Conservation (phyloP, 1,140 invertebrate genomes). For the Ridgeia piscesae region DNA sequence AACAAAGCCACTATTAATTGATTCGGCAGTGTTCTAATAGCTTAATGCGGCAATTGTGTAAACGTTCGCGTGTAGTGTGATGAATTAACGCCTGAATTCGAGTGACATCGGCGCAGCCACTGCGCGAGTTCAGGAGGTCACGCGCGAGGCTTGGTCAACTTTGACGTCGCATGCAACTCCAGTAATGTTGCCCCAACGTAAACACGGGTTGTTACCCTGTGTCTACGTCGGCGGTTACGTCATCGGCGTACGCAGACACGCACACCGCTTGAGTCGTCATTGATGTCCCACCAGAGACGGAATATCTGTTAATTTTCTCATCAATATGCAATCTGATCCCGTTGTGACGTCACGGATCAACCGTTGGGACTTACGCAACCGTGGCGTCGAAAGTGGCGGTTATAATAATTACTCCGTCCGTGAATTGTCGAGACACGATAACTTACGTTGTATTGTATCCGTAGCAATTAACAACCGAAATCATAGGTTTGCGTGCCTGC, state of each 20-base stretch:
- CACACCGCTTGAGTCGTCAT: not conserved
- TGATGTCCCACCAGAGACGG: not conserved
- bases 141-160: not conserved
- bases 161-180: not conserved
- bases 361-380: not conserved
- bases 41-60: not conserved
- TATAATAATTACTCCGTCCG: not conserved
- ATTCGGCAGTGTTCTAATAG: not conserved
- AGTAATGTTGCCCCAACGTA: not conserved
- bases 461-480: not conserved
- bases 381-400: not conserved
- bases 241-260: not conserved
- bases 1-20: not conserved
- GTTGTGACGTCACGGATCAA: not conserved
- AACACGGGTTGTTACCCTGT: not conserved
- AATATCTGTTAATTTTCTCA: not conserved
- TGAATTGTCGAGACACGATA: not conserved
- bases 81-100: not conserved
- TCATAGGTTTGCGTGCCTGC: not conserved
- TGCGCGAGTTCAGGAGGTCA: not conserved
- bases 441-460: not conserved
- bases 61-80: not conserved
- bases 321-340: not conserved
- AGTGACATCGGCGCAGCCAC: not conserved
- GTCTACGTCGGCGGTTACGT: not conserved